A percentile compares a stretch with the other conserved stretches of the same genome.
Evolutionary conservation across 2,113 vertebrate genomes (phyloP).

Genomic region (Clarias batrachus): DNA sequence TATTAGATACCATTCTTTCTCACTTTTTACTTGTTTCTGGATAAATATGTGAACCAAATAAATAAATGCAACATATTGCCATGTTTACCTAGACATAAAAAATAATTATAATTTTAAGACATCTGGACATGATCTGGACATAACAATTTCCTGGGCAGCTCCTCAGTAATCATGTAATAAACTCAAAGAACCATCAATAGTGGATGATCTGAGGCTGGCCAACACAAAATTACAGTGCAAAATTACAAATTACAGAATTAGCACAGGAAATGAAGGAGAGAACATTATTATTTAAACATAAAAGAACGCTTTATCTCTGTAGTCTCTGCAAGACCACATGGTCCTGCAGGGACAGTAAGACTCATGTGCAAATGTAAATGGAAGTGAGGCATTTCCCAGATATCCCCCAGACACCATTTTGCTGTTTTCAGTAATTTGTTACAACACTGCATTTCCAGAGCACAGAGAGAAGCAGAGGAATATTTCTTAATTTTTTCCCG

Average conservation of each 20-base stretch:
- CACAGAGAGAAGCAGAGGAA: conserved; percentile 18
- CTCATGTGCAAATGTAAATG: conserved; percentile 25
- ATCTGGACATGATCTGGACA: conserved; percentile 56
- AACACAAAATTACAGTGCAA: conserved; percentile 46
- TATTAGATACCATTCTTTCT: not conserved
- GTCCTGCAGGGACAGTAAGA: conserved; percentile 8
- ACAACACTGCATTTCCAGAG: conserved; percentile 31
- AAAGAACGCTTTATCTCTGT: not conserved
- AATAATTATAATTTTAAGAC: conserved; percentile 5
- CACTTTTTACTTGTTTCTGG: not conserved
- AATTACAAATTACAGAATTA: conserved; percentile 9
- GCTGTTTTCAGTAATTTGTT: conserved; percentile 43
- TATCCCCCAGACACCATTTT: conserved; percentile 31
- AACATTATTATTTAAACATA: not conserved
- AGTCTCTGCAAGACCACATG: conserved; percentile 15
- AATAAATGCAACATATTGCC: conserved; percentile 1
- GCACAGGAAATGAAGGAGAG: not conserved
- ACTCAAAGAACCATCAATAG: conserved; percentile 50
- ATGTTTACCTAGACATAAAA: not conserved
- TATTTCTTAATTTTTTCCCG: conserved; percentile 32
- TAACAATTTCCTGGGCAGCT: conserved; percentile 54
- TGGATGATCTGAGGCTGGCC: conserved; percentile 33
- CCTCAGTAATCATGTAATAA: conserved; percentile 53
- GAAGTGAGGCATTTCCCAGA: conserved; percentile 34
- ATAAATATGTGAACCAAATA: not conserved